Evolutionary conservation across 2,797 vertebrate genomes (phyloP).

Genomic region (Falco columbarius): DNA sequence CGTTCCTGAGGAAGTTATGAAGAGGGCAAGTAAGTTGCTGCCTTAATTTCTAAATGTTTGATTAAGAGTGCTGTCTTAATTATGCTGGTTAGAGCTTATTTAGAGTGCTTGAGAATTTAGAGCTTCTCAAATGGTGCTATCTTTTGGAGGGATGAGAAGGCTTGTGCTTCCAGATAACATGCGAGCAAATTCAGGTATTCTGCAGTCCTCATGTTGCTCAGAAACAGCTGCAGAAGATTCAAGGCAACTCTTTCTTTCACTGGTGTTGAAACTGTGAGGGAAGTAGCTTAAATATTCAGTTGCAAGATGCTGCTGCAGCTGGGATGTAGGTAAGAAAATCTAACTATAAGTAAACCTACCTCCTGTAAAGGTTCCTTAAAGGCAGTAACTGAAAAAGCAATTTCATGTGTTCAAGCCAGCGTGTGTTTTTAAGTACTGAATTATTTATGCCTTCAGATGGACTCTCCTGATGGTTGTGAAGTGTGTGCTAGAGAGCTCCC

Average conservation of each 20-base stretch:
- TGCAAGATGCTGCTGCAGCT: not conserved
- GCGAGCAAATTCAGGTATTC: not conserved
- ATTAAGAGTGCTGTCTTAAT: not conserved
- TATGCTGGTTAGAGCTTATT: not conserved
- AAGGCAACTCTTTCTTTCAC: not conserved
- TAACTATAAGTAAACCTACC: not conserved
- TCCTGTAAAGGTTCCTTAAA: not conserved
- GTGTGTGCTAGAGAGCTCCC: not conserved
- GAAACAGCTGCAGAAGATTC: constrained; percentile 32
- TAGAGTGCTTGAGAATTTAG: not conserved
- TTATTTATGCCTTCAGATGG: not conserved
- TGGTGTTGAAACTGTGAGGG: not conserved
- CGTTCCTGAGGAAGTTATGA: constrained; percentile 74
- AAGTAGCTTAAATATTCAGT: not conserved
- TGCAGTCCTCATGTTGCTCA: not conserved
- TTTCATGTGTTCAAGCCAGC: not conserved
- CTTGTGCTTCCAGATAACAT: not conserved
- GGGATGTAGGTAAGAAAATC: not conserved
- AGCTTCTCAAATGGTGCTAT: not conserved
- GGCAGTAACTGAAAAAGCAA: not conserved
- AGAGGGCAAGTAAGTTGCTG: constrained; percentile 71
- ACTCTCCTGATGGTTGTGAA: not conserved
- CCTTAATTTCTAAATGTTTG: constrained; percentile 30
- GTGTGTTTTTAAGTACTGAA: not conserved
- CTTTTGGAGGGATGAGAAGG: not conserved